Percentiles rank a stretch among this genome's conserved stretches.
Evolutionary conservation across 2,113 vertebrate genomes (phyloP).

Genomic region (Lota lota): DNA sequence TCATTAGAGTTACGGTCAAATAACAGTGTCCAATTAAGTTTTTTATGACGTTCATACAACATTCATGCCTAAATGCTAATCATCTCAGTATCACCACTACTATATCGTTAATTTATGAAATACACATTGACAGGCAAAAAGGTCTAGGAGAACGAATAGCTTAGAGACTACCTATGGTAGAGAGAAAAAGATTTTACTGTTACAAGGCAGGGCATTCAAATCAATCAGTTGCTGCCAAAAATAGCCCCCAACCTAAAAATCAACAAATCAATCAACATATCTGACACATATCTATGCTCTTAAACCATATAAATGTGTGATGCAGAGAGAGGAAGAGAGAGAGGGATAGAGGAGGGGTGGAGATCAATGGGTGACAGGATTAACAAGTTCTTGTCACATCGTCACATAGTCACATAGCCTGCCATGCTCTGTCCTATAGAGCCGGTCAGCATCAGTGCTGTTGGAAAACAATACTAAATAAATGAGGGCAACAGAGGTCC

Average conservation of each 20-base stretch:
- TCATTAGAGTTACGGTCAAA: too few relatives aligned
- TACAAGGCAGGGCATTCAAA: constrained; percentile 53
- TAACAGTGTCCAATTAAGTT: too few relatives aligned
- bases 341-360: constrained; percentile 4
- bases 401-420: constrained; percentile 13
- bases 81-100: too few relatives aligned
- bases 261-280: constrained; percentile 26
- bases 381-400: constrained; percentile 52
- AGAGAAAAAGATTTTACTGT: constrained; percentile 45
- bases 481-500: constrained; percentile 32
- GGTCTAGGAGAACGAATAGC: too few relatives aligned
- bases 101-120: too few relatives aligned
- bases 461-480: too few relatives aligned
- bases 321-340: constrained; percentile 17
- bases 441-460: too few relatives aligned
- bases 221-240: constrained; percentile 47
- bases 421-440: too few relatives aligned
- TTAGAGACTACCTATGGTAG: too few relatives aligned
- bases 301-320: constrained; percentile 64
- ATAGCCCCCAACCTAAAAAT: constrained; percentile 40
- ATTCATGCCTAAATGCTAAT: too few relatives aligned
- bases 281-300: constrained; percentile 66
- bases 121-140: too few relatives aligned
- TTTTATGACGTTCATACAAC: too few relatives aligned
- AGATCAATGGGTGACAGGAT: constrained; percentile 56